These are phyloP conservation scores for Sebastes jordani DNA, from an alignment of 2,797 vertebrate genomes.

Conservation along the genomic window DNA sequence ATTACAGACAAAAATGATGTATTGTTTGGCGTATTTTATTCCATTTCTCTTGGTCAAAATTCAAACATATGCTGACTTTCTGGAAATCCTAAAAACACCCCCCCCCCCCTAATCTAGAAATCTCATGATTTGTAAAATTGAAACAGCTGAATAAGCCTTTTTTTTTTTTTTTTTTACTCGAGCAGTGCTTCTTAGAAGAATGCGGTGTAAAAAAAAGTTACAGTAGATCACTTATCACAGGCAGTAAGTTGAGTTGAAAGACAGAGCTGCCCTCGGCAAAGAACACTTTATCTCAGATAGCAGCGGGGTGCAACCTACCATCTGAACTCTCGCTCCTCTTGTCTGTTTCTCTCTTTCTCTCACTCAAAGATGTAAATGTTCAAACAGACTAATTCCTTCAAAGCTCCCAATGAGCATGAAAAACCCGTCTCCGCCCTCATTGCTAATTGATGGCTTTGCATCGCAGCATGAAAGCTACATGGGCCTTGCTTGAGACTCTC, in stretches of 20 bases:
- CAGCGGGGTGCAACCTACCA: constrained; percentile 56
- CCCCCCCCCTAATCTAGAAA: background rate
- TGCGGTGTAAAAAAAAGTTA: constrained; percentile 32
- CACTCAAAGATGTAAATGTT: constrained; percentile 72
- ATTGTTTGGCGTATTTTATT: background rate
- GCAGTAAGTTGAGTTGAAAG: constrained; percentile 54
- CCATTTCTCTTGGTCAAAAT: background rate
- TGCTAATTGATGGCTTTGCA: constrained; percentile 72
- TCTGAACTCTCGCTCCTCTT: constrained; percentile 34
- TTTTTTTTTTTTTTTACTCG: constrained; percentile 8
- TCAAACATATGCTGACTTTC: background rate
- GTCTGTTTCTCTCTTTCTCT: constrained; percentile 22
- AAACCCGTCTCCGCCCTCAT: constrained; percentile 62
- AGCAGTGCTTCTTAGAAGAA: constrained; percentile 24
- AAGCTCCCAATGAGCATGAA: constrained; percentile 64
- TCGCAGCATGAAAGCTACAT: constrained; percentile 58
- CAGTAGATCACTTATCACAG: constrained; percentile 58
- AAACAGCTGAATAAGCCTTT: constrained; percentile 23
- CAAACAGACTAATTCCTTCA: constrained; percentile 75
- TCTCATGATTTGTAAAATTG: constrained; percentile 4
- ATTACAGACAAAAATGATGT: background rate
- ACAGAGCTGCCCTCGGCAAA: constrained; percentile 50
- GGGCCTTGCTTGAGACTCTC: constrained; percentile 61
- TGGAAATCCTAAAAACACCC: constrained; percentile 6
- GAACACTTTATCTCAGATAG: constrained; percentile 61